These are phyloP conservation scores for Bombus cullumanus DNA, from an alignment of 1,140 invertebrate genomes.

Conservation along the genomic window DNA sequence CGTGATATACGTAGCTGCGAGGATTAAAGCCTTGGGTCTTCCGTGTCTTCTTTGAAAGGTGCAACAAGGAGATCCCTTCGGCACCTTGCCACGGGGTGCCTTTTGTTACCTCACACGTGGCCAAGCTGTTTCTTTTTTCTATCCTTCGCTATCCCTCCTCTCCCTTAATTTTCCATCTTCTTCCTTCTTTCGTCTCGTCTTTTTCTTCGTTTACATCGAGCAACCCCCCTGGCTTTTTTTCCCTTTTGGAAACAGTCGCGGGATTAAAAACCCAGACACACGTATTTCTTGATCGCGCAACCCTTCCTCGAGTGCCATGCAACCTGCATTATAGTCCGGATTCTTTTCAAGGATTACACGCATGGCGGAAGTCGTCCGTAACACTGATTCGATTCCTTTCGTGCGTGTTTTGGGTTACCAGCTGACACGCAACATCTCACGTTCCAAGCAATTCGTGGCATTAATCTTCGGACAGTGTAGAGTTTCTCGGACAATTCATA, in stretches of 20 bases:
- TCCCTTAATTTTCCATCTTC: background rate
- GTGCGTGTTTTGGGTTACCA: background rate
- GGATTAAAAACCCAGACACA: slow-evolving; percentile 65
- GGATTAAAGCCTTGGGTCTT: slow-evolving; percentile 37
- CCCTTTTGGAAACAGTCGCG: slow-evolving; percentile 10
- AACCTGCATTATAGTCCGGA: slow-evolving; percentile 41
- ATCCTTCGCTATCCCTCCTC: background rate
- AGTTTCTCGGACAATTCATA: too few relatives aligned
- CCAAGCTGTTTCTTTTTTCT: slow-evolving; percentile 65
- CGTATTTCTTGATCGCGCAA: slow-evolving; percentile 69
- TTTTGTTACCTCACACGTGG: slow-evolving; percentile 81
- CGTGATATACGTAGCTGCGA: slow-evolving; percentile 45
- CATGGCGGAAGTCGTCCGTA: slow-evolving; percentile 28
- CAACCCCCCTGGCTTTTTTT: slow-evolving; percentile 18
- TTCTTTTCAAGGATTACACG: slow-evolving; percentile 42
- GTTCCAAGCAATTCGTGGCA: background rate
- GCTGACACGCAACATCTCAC: slow-evolving; percentile 1
- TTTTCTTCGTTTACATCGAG: slow-evolving; percentile 27
- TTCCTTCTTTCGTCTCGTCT: background rate
- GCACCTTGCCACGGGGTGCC: slow-evolving; percentile 77
- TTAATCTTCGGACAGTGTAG: background rate
- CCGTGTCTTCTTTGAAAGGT: slow-evolving; percentile 57
- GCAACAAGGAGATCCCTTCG: slow-evolving; percentile 61
- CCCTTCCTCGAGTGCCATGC: slow-evolving; percentile 32
- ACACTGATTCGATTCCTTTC: slow-evolving; percentile 47